Base-by-base conservation (phyloP, 2,888 invertebrate species). In the Chromoteleia sp. region DNA sequence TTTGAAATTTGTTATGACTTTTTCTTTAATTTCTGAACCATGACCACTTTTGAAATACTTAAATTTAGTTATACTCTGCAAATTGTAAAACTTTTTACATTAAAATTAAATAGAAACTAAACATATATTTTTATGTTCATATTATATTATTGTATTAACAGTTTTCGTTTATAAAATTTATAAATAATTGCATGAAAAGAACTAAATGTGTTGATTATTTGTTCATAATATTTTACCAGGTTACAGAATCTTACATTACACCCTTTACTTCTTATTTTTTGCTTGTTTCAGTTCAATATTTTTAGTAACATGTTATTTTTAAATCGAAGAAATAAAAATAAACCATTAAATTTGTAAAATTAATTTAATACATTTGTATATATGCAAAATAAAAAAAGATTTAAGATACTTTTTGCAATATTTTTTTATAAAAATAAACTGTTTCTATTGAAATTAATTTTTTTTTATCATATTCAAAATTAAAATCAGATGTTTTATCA, bases 401-500 rank as follows among this genome's bases (percentile, higher is more conserved):
- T 8, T 45, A 7, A n/a, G n/a, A 25, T 25, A 25, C 25, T 25
- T 25, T 25, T 2, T n/a, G 21, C 5, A 30, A 10, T n/a, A 19
- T 39, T 58, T 15, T 41, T 59, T 41, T 41, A 15, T 45, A 61
- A 10, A 19, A 21, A 63, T 63, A 63, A 61, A 63, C 1, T 39
- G 0, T 3, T n/a, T 19, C 15, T 19, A 15, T 30, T 15, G 12
- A 12, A 5, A 30, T 0, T 15, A 0, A 19, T 39, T 7, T 7
- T 58, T 10, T 5, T 14, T 17, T 14, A 10, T 12, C 25, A 25
- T 21, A 15, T 12, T 12, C 14, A 56, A 33, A 45, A 25, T 68
- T 54, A 21, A 56, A 1, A 45, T 21, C 8, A 68, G 68, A 36
- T 68, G 15, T 19, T 54, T 63, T 74, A 5, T 76, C 33, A 39